Percentiles rank a stretch among this genome's conserved stretches.
These are phyloP conservation scores for Actinernus sp. DNA, from an alignment of 92 coral and sea anemone genomes.

Conservation along the genomic window DNA sequence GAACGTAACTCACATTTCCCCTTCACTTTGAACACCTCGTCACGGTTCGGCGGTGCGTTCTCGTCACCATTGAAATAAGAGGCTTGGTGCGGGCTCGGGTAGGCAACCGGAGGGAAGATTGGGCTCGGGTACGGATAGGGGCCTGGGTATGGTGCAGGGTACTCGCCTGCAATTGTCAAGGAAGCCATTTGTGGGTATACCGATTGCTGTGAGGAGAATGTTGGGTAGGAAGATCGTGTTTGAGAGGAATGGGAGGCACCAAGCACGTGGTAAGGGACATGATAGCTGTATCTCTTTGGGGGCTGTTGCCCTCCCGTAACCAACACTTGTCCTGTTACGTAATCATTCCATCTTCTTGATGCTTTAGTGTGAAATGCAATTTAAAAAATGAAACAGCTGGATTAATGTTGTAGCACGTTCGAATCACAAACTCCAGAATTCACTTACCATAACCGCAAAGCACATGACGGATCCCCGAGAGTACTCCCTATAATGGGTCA, in stretches of 20 bases:
- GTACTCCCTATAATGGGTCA: too few relatives aligned
- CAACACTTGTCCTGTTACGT: background rate
- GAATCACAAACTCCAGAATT: too few relatives aligned
- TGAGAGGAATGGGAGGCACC: background rate
- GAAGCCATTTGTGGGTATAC: background rate
- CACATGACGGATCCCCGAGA: too few relatives aligned
- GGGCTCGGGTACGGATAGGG: background rate
- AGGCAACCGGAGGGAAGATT: background rate
- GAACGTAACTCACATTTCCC: conserved; percentile 72
- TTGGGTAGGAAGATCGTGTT: background rate
- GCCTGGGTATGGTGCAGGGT: background rate
- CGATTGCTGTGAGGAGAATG: background rate
- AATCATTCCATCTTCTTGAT: background rate
- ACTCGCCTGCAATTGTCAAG: background rate
- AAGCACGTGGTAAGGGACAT: background rate
- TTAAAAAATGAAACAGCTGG: too few relatives aligned
- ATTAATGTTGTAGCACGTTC: too few relatives aligned
- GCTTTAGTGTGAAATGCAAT: background rate
- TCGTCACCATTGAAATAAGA: conserved; percentile 8
- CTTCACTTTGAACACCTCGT: conserved; percentile 50
- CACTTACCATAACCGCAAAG: too few relatives aligned
- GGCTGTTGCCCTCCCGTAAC: background rate
- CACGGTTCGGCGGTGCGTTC: conserved; percentile 59
- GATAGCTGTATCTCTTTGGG: background rate
- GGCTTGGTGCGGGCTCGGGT: background rate